These are phyloP conservation scores for Halcyon malimbica DNA, from an alignment of 2,113 vertebrate species.

Conservation along the genomic window DNA sequence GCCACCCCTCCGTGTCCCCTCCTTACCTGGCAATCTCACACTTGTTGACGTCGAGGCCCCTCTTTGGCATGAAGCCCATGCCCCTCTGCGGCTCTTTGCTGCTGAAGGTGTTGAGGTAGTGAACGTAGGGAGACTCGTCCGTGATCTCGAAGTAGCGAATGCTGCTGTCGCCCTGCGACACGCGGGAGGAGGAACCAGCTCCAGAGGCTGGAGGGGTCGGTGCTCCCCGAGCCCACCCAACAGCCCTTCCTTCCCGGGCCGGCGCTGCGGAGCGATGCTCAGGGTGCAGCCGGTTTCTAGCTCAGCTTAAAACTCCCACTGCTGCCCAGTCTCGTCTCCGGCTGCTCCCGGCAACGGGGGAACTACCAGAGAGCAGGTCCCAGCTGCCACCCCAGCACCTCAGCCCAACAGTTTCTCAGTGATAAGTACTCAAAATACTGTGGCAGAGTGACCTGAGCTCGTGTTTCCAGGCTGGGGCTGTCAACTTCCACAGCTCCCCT, in stretches of 20 bases:
- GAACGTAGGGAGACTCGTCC: slow-evolving; percentile 91
- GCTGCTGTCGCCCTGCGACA: slow-evolving; percentile 92
- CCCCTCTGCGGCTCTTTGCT: slow-evolving; percentile 97
- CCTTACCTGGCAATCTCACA: slow-evolving; percentile 95
- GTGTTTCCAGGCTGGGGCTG: background rate
- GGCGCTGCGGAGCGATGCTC: background rate
- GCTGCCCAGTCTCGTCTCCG: background rate
- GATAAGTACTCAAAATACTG: background rate
- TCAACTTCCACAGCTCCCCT: background rate
- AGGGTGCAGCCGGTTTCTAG: background rate
- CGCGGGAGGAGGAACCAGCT: background rate
- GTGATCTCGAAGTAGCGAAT: slow-evolving; percentile 99
- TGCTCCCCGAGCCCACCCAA: rapidly evolving
- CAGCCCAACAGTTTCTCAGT: background rate
- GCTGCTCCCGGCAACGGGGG: background rate
- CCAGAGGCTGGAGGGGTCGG: background rate
- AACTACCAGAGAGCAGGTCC: background rate
- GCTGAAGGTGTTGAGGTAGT: slow-evolving; percentile 94
- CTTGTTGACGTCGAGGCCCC: slow-evolving; percentile 97
- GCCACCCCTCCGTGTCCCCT: background rate
- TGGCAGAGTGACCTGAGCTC: background rate
- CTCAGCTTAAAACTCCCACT: background rate
- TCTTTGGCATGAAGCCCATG: slow-evolving; percentile 99
- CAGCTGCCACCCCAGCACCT: no score
- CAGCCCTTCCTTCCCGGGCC: background rate